A percentile compares a stretch with the other conserved stretches of the same genome.
Evolutionary conservation across 2,888 invertebrate genomes (phyloP).

Genomic region (Calameuta idolon): DNA sequence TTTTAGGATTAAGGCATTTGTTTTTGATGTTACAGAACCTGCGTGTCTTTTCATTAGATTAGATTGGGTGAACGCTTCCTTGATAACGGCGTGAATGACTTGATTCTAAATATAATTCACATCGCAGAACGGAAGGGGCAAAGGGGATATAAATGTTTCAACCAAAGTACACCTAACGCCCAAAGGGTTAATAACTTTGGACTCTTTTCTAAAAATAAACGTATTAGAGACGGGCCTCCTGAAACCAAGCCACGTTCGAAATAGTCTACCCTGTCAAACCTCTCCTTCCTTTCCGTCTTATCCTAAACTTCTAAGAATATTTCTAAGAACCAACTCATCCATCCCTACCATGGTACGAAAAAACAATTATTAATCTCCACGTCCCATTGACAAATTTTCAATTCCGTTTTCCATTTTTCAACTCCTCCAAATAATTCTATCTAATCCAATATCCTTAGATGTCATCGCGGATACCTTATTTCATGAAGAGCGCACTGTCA

Average conservation of each 20-base stretch:
- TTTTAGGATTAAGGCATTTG: neutral
- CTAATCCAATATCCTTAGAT: neutral
- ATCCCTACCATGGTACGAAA: neutral
- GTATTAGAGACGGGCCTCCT: slow-evolving; percentile 19
- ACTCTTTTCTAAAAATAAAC: slow-evolving; percentile 54
- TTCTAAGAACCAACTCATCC: neutral
- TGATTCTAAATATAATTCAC: neutral
- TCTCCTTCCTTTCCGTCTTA: neutral
- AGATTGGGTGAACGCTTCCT: neutral
- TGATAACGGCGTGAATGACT: neutral
- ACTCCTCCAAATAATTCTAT: neutral
- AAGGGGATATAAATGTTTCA: slow-evolving; percentile 25
- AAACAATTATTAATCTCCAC: neutral
- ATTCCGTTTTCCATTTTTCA: neutral
- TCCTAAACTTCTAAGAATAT: slow-evolving; percentile 1
- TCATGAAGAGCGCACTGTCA: neutral
- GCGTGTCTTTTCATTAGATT: neutral
- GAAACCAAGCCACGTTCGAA: slow-evolving; percentile 28
- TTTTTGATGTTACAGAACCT: neutral
- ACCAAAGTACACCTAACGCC: slow-evolving; percentile 18
- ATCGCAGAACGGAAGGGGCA: neutral
- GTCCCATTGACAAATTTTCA: neutral
- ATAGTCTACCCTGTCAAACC: slow-evolving; percentile 27
- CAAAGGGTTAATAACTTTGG: slow-evolving; percentile 55
- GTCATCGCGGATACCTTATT: neutral